Base-by-base conservation (phyloP, 2,888 invertebrate species). In the Miltochrista miniata region DNA sequence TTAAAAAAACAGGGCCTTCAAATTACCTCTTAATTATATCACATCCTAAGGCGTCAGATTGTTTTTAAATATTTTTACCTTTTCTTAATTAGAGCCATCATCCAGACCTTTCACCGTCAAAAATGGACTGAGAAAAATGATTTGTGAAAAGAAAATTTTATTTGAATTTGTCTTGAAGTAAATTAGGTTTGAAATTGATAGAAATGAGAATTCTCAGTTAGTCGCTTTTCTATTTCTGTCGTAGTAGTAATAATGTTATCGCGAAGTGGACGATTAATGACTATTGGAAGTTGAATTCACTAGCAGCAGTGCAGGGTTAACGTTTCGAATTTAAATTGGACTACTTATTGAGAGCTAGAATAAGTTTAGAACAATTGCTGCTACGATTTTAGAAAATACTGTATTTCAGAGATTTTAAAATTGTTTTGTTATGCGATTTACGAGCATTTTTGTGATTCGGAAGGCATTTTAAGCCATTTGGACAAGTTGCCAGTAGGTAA, bases 191-290 rank as follows among this genome's bases (percentile, higher is more conserved):
- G 9, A 37, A 45, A 36, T 37, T 37, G 14, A 37, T n/a, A n/a
- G n/a, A 14, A 37, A 37, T 30, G 15, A 37, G n/a, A 15, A 31
- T 30, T 45, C n/a, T 9, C 14, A 24, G 44, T 35, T 13, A 14
- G 35, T 45, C 45, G 30, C 36, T 30, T 12, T 31, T 45, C 10
- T 15, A 38, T 45, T 38, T 45, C 15, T 33, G 38, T 45, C 45
- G 18, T 33, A 45, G 31, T 33, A 10, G 37, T 45, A 38, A 45
- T 45, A 45, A 45, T 18, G 31, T 38, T 45, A 45, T 45, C 45
- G 36, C 5, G 38, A 15, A 38, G 38, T 33, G 15, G 38, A 38
- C n/a, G 33, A 45, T 33, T 36, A 45, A 45, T 45, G 33, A 38
- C 38, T 38, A 38, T 31, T 38, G 45, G 30, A 37, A 45, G 30